Evolutionary conservation across 92 coral and sea anemone species (phyloP).

Genomic region (Porites divaricata): DNA sequence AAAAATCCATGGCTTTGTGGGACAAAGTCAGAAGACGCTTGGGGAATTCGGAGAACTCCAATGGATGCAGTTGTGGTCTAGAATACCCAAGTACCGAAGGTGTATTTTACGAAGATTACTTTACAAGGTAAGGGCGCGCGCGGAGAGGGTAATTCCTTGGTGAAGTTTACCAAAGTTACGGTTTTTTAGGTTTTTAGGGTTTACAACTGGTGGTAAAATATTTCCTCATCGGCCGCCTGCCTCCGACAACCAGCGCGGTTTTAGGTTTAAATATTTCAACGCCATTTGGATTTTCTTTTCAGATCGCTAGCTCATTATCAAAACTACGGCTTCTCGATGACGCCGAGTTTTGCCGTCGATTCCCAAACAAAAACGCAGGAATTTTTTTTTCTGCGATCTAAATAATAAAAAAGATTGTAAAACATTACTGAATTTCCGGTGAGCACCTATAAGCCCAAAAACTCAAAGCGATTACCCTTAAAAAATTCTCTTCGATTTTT

Average conservation of each 20-base stretch:
- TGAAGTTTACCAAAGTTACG: constrained; percentile 46
- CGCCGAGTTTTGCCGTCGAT: not conserved
- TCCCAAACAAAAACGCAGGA: not conserved
- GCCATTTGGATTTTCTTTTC: constrained; percentile 37
- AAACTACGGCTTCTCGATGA: not conserved
- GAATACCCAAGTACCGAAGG: constrained; percentile 77
- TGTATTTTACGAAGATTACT: constrained; percentile 89
- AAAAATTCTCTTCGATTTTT: not conserved
- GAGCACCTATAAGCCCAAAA: not conserved
- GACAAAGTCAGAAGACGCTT: constrained; percentile 82
- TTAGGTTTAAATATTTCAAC: constrained; percentile 21
- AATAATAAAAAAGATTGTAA: not conserved
- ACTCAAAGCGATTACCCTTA: not conserved
- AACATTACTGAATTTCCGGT: not conserved
- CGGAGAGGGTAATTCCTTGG: constrained; percentile 20
- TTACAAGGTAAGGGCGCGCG: constrained; percentile 75
- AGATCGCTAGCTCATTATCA: constrained; percentile 14
- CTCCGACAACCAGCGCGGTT: constrained; percentile 31
- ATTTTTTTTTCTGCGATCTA: not conserved
- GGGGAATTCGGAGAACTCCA: constrained; percentile 70
- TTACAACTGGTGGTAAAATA: constrained; percentile 38
- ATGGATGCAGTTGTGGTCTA: constrained; percentile 58
- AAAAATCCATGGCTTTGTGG: constrained; percentile 80
- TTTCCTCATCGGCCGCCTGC: not conserved
- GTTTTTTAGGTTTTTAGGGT: constrained; percentile 43